phyloP scores from a whole-genome alignment of 2,113 vertebrate genomes.

The Arothron firmamentum region DNA sequence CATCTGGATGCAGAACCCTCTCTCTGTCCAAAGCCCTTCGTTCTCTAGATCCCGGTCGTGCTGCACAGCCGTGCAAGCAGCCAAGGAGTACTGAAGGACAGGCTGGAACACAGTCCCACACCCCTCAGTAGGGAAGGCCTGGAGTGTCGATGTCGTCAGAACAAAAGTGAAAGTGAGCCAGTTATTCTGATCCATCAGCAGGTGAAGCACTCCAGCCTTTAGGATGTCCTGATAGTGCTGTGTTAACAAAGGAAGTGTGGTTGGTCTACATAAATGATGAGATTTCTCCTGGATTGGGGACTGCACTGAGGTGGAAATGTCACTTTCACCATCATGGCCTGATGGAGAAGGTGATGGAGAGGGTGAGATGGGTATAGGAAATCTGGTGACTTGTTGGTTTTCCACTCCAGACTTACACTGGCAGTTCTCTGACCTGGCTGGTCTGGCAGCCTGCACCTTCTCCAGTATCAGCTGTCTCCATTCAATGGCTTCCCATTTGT shows the following conservation, averaged over 20 bases:
- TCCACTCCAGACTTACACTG: conserved; percentile 51
- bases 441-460: conserved; percentile 72
- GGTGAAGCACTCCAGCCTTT: conserved; percentile 86
- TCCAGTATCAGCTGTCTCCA: conserved; percentile 93
- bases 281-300: conserved; percentile 53
- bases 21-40: conserved; percentile 16
- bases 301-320: conserved; percentile 32
- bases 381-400: conserved; percentile 33
- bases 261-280: conserved; percentile 68
- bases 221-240: conserved; percentile 79
- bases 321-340: conserved; percentile 41
- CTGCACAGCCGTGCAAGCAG: conserved; percentile 83
- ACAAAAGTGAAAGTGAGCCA: conserved; percentile 93
- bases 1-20: conserved; percentile 77
- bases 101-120: conserved; percentile 83
- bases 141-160: conserved; percentile 80
- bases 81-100: conserved; percentile 79
- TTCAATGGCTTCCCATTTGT: conserved; percentile 87
- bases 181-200: conserved; percentile 86
- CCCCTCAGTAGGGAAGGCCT: conserved; percentile 84
- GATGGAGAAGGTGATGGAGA: conserved; percentile 52
- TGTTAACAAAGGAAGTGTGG: conserved; percentile 75
- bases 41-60: conserved; percentile 62
- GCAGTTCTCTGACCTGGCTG: conserved; percentile 56
- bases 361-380: conserved; percentile 40